phyloP scores from a whole-genome alignment of 2,113 vertebrate genomes.

The Melanotaenia duboulayi region DNA sequence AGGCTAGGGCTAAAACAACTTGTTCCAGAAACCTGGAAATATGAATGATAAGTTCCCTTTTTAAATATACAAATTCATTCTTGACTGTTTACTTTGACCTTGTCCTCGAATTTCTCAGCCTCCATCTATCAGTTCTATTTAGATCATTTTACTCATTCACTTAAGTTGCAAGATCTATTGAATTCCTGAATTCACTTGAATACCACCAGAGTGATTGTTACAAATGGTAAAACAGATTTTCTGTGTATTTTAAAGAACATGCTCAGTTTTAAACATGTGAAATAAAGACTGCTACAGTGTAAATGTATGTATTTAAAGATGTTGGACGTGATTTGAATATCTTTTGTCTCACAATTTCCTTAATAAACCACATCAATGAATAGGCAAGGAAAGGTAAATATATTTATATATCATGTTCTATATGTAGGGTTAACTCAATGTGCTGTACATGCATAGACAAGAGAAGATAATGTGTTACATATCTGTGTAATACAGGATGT shows the following conservation, averaged over 20 bases:
- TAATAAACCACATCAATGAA: not conserved
- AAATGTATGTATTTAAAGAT: not conserved
- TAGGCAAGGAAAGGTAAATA: too few species aligned
- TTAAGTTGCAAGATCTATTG: not conserved
- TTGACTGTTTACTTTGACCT: conserved; percentile 5
- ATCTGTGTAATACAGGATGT: too few species aligned
- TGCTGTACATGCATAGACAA: too few species aligned
- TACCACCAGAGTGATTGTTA: conserved; percentile 16
- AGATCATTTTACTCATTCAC: not conserved
- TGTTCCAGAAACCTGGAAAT: not conserved
- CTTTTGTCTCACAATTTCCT: not conserved
- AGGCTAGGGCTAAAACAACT: too few species aligned
- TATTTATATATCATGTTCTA: too few species aligned
- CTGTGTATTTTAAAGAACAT: not conserved
- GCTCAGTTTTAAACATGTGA: not conserved
- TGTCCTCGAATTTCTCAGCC: not conserved
- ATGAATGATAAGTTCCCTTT: not conserved
- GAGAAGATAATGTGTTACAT: too few species aligned
- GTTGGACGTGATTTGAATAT: not conserved
- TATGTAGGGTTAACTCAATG: too few species aligned
- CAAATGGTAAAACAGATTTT: conserved; percentile 11
- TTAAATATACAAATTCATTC: not conserved
- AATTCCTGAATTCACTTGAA: conserved; percentile 26
- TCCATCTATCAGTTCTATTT: not conserved
- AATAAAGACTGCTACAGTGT: not conserved